Evolutionary conservation across 2,113 vertebrate species (phyloP), one percentile per base, ranked within the genome.

Genomic region (Coregonus clupeaformis): DNA sequence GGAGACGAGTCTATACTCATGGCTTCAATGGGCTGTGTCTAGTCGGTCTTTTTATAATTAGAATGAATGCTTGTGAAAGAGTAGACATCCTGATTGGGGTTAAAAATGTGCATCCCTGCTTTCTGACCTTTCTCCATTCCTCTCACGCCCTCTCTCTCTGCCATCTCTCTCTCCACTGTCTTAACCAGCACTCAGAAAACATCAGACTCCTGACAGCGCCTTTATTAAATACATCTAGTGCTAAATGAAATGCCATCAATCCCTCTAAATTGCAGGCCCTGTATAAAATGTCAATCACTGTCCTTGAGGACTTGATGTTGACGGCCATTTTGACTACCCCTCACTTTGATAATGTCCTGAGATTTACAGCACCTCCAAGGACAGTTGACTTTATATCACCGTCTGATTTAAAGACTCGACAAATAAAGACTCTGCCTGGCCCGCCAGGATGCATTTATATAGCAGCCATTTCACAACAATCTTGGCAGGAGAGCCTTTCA

Each of bases 231-330:
- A 47, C 86, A 86, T 76, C 84, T 87, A 78, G 69, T 81, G 76
- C 80, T 85, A 79, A 84, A 86, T 72, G 79, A 84, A 89, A 86
- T 76, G 74, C 27, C 77, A 88, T 89, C 81, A 90, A 90, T 87
- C 82, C 45, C 82, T 80, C 79, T 86, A 76, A 87, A 87, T 80
- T 74, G 69, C 82, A 68, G 79, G 49, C 52, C 64, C 80, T 79
- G 85, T 80, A 84, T 86, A 86, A 89, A 90, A 86, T 74, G 82
- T 79, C 85, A 86, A 77, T 87, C 82, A 80, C 65, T 69, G 71
- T 84, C 78, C 81, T 82, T 81, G 72, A 82, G 83, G 80, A 36
- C 67, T 71, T 74, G 62, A 55, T 32, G 68, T 79, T 11, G 42
- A 72, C 69, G 73, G 73, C 22, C 24, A 49, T 75, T 86, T 78